Base-by-base conservation (phyloP, 2,888 invertebrate species). In the Scaptomyza tumidula region DNA sequence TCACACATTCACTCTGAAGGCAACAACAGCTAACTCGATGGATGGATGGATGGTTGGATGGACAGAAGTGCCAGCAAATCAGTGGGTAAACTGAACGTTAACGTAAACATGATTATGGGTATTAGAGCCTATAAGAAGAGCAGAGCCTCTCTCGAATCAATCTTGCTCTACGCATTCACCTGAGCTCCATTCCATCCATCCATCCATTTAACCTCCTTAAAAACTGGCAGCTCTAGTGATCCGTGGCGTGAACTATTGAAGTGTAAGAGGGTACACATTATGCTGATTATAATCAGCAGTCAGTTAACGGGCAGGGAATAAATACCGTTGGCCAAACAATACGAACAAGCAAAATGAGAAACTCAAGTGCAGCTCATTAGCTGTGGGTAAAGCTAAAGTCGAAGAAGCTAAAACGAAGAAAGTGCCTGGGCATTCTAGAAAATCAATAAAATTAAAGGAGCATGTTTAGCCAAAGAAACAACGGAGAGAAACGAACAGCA, bases 201-300 rank as follows among this genome's bases (percentile, higher is more conserved):
- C 24, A 24, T 24, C 24, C 24, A 24, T 24, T 24, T 3, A 1
- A 54, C 37, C 41, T 41, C 10, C 16, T 16, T 16, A 14, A 16
- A 3, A 35, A 35, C 41, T 44, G 39, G 44, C 53, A 54, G 50
- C 63, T 73, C 14, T 83, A 71, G 45, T 79, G 88, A 83, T 79
- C 73, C 89, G 69, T 86, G 89, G 85, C 88, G 89, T 88, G 86
- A 86, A 88, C 89, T 88, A 86, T 86, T 89, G 71, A 83, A 82
- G 85, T 86, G 85, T 86, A 86, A 89, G 86, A 82, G 89, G 82
- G 86, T 86, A 86, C 88, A 86, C 83, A 88, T 89, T 89, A 89
- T 75, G 83, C 67, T 86, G 88, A 86, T 88, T 89, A 83, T 86
- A 86, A 86, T 89, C 89, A 84, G 70, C 68, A 62, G 68, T 53